These are phyloP conservation scores for Palythoa caribaeorum DNA, from an alignment of 92 coral and sea anemone species.

Conservation along the genomic window DNA sequence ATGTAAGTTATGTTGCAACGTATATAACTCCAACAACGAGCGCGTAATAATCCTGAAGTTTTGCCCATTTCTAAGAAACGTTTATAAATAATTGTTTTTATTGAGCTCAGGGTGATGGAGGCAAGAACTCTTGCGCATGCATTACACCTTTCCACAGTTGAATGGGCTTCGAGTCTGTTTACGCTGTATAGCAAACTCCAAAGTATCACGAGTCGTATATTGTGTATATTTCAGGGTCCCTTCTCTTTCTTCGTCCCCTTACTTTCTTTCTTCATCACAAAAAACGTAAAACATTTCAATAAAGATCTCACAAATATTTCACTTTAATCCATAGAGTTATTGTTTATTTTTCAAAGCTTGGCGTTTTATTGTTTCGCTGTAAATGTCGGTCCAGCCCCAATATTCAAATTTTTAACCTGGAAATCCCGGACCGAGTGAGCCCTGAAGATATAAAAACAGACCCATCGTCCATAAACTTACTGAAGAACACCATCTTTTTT, in stretches of 20 bases:
- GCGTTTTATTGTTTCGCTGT: constrained; percentile 53
- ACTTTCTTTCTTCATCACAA: not conserved
- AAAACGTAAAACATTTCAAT: not conserved
- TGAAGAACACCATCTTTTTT: not conserved
- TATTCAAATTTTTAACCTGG: constrained; percentile 30
- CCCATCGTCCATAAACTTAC: not conserved
- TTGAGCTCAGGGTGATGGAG: not conserved
- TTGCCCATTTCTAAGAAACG: not conserved
- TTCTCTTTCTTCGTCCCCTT: not conserved
- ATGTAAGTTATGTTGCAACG: constrained; percentile 22
- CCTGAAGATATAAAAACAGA: not conserved
- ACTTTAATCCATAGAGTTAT: not conserved
- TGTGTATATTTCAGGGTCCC: too few species aligned
- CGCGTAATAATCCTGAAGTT: not conserved
- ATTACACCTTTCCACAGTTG: constrained; percentile 28
- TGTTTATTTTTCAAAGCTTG: constrained; percentile 22
- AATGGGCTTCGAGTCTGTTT: constrained; percentile 59
- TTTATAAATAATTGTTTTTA: not conserved
- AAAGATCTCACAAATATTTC: not conserved
- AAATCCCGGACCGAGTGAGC: not conserved
- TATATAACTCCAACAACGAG: not conserved
- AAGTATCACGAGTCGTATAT: not conserved
- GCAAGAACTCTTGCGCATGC: constrained; percentile 7
- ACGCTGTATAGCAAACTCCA: not conserved
- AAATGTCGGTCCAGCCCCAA: constrained; percentile 51